These are phyloP conservation scores for Platycercus adscitus DNA, from an alignment of 2,113 vertebrate species.

Conservation along the genomic window DNA sequence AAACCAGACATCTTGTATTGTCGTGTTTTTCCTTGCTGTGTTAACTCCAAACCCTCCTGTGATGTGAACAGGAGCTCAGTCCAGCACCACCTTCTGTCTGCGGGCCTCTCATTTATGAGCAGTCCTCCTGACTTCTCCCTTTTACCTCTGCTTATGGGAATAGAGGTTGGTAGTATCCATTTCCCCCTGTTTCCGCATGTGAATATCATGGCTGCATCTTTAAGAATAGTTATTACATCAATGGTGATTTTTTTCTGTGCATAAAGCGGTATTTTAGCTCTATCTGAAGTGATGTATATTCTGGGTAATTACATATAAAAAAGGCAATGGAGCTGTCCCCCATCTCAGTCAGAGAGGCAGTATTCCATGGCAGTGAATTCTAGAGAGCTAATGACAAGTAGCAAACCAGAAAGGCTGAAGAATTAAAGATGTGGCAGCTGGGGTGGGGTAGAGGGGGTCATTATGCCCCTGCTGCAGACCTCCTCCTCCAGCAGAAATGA, in stretches of 20 bases:
- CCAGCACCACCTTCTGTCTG: background rate
- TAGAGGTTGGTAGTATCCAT: background rate
- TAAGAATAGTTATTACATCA: background rate
- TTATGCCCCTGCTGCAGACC: background rate
- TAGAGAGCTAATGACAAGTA: background rate
- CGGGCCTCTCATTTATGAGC: background rate
- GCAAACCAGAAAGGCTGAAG: background rate
- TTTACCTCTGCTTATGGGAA: background rate
- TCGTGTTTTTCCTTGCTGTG: background rate
- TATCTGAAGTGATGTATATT: background rate
- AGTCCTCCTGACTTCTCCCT: background rate
- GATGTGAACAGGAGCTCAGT: background rate
- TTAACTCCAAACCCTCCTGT: background rate
- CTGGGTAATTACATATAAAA: background rate
- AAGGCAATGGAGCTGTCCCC: background rate
- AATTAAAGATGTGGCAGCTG: background rate
- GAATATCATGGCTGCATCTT: background rate
- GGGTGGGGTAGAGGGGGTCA: fast-evolving
- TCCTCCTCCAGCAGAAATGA: background rate
- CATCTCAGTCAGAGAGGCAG: background rate
- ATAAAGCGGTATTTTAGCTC: background rate
- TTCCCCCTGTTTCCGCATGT: background rate
- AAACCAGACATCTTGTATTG: background rate
- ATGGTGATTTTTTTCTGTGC: background rate
- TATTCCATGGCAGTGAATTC: background rate